Evolutionary conservation across 2,797 vertebrate species (phyloP).

Genomic region (Centroberyx gerrardi): DNA sequence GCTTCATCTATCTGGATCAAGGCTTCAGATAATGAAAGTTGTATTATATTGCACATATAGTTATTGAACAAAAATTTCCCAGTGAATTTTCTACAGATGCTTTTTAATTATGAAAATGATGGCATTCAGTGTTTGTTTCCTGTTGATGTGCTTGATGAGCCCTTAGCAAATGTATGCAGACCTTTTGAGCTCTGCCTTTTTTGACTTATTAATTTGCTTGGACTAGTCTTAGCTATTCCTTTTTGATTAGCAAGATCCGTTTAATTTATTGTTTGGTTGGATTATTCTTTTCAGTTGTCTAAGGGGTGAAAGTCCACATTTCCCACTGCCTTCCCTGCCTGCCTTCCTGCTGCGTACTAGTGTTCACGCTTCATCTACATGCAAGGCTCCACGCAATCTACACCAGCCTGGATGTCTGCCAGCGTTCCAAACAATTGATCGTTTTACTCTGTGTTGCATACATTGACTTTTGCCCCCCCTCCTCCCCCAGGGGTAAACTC

Average conservation of each 20-base stretch:
- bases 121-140: not conserved
- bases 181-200: not conserved
- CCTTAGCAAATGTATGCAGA: not conserved
- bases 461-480: conserved; percentile 4
- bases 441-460: conserved; percentile 28
- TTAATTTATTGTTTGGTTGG: not conserved
- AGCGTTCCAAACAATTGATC: conserved; percentile 31
- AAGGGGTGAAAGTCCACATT: too few relatives aligned
- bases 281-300: not conserved
- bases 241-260: conserved; percentile 1
- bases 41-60: conserved; percentile 42
- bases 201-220: conserved; percentile 16
- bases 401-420: conserved; percentile 29
- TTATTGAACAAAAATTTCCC: conserved; percentile 38
- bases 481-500: conserved; percentile 28
- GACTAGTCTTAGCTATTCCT: not conserved
- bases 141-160: not conserved
- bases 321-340: too few relatives aligned
- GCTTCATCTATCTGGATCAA: conserved; percentile 36
- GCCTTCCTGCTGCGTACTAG: not conserved
- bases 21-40: conserved; percentile 40
- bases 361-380: conserved; percentile 21
- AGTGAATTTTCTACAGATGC: conserved; percentile 2
- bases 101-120: conserved; percentile 5
- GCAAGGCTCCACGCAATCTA: conserved; percentile 16